Percentiles rank a stretch among this genome's conserved stretches.
These are phyloP conservation scores for Pyrrhosoma nymphula DNA, from an alignment of 2,888 invertebrate species.

Conservation along the genomic window DNA sequence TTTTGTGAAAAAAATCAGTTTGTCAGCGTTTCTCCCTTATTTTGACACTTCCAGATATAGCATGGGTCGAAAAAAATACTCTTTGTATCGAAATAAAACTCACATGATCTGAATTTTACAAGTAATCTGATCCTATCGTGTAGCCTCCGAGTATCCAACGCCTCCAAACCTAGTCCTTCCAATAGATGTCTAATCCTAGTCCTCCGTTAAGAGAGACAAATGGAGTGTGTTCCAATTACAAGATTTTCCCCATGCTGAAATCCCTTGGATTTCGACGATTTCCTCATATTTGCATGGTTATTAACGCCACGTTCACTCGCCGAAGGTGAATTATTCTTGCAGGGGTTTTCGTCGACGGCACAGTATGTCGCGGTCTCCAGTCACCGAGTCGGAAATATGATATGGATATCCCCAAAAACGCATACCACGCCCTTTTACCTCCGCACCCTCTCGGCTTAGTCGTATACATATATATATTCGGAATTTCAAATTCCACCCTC, in stretches of 20 bases:
- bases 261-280: neutral
- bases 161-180: too few relatives aligned
- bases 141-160: too few relatives aligned
- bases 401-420: neutral
- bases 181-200: too few relatives aligned
- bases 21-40: too few relatives aligned
- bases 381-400: slow-evolving; percentile 4
- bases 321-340: neutral
- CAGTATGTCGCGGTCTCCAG: neutral
- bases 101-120: too few relatives aligned
- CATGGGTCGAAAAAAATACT: too few relatives aligned
- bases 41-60: too few relatives aligned
- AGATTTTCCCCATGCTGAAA: neutral
- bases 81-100: too few relatives aligned
- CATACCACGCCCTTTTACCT: neutral
- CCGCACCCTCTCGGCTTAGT: neutral
- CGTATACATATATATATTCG: neutral
- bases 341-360: neutral
- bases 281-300: neutral
- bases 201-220: too few relatives aligned
- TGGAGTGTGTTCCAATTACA: too few relatives aligned
- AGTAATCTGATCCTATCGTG: too few relatives aligned
- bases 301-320: neutral
- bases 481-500: neutral
- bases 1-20: too few relatives aligned